A percentile compares a stretch with the other conserved stretches of the same genome.
phyloP scores from a whole-genome alignment of 2,113 vertebrate species.

The Spilogale gracilis region DNA sequence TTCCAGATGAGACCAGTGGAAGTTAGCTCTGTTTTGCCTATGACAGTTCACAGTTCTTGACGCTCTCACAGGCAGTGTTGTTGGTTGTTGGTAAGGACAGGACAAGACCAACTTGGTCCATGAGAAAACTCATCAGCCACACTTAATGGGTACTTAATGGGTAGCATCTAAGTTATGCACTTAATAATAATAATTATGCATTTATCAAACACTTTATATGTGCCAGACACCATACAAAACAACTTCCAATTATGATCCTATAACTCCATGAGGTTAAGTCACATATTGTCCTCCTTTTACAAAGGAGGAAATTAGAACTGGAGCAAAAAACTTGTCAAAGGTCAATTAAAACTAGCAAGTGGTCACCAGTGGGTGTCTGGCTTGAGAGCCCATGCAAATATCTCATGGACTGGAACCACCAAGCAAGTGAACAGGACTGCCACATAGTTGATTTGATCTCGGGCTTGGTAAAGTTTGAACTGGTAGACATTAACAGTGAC shows the following conservation, averaged over 20 bases:
- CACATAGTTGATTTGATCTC: neutral
- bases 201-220: neutral
- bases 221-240: neutral
- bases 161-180: neutral
- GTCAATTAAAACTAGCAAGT: neutral
- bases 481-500: neutral
- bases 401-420: neutral
- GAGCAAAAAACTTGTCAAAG: neutral
- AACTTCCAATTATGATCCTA: neutral
- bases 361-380: neutral
- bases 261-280: neutral
- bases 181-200: neutral
- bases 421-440: neutral
- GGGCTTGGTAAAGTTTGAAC: neutral
- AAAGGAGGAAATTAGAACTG: neutral
- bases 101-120: neutral
- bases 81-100: neutral
- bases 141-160: no score
- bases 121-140: neutral
- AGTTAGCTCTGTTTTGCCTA: neutral
- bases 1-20: neutral
- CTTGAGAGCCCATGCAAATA: neutral
- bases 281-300: neutral
- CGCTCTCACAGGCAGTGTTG: fast-evolving
- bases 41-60: neutral